Evolutionary conservation across 92 coral and sea anemone genomes (phyloP), one percentile per base, ranked within the genome.

Genomic region (Palythoa heliodiscus): DNA sequence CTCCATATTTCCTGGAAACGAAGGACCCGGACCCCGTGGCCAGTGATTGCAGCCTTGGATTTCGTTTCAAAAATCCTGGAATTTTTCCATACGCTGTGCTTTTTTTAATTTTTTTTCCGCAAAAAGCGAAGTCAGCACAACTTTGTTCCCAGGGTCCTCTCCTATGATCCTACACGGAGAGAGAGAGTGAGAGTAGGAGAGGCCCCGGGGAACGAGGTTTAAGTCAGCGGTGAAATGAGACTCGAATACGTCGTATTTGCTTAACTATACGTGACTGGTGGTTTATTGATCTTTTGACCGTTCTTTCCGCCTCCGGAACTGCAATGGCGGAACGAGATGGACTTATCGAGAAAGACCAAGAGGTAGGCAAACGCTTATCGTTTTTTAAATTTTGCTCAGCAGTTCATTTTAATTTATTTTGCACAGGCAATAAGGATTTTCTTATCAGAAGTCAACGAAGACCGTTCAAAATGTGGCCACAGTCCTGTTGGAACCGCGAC

Each of bases 401-500:
- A 57, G 47, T 67, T 89, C 23, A 89, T 73, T 61, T 0, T 77
- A 48, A 47, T 52, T 88, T 83, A 55, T 75, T 60, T 78, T 68
- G 81, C 78, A 19, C 90, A 97, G 99, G 98, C 95, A 24, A 91
- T 96, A 61, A 90, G 87, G 86, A 82, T 73, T 55, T 96, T 96
- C 75, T 86, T 96, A 66, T 82, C 89, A 22, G 92, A 86, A 72
- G 92, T 93, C 15, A 96, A 96, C 89, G 86, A 87, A 50, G 93
- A 96, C 50, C 94, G 95, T 52, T 73, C 93, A 1, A 86, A 73
- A 54, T 67, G 50, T 71, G 92, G 95, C 40, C 86, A 90, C 38
- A 92, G 98, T 76, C 99, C 99, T 13, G 87, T 96, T 14, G 95
- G 97, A 17, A 96, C 95, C 17, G 89, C 98, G 4, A 96, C 93